phyloP scores from a whole-genome alignment of 2,797 vertebrate genomes.

The Pseudochirops corinnae region DNA sequence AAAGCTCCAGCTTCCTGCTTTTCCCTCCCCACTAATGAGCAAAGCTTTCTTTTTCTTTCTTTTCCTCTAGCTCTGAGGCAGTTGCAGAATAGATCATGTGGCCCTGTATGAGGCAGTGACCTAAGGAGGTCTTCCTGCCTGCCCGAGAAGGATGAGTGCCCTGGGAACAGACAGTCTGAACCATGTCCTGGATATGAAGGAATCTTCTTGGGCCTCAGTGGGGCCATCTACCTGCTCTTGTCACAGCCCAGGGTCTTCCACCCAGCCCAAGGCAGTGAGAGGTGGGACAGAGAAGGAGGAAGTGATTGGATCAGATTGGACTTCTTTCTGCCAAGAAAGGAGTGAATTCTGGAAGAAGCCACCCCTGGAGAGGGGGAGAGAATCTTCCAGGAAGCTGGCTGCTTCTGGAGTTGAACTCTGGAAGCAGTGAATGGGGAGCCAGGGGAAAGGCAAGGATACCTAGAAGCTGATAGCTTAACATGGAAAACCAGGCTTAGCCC shows the following conservation, averaged over 20 bases:
- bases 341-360: neutral
- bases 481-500: neutral
- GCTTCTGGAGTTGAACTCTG: neutral
- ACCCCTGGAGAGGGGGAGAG: neutral
- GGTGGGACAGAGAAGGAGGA: neutral
- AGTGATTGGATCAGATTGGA: neutral
- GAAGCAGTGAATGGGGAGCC: neutral
- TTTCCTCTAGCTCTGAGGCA: neutral
- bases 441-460: neutral
- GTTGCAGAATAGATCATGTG: neutral
- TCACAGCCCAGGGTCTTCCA: neutral
- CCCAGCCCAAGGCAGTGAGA: neutral
- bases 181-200: neutral
- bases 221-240: neutral
- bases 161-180: neutral
- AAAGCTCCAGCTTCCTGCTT: neutral
- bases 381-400: too few relatives aligned
- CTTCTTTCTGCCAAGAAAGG: neutral
- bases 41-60: conserved; percentile 31
- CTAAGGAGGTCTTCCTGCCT: neutral
- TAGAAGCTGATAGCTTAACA: neutral
- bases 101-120: neutral
- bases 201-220: neutral
- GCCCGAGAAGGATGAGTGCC: neutral
- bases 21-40: conserved; percentile 5